Conservation (phyloP, 92 coral and sea anemone species). For the Pocillopora meandrina region DNA sequence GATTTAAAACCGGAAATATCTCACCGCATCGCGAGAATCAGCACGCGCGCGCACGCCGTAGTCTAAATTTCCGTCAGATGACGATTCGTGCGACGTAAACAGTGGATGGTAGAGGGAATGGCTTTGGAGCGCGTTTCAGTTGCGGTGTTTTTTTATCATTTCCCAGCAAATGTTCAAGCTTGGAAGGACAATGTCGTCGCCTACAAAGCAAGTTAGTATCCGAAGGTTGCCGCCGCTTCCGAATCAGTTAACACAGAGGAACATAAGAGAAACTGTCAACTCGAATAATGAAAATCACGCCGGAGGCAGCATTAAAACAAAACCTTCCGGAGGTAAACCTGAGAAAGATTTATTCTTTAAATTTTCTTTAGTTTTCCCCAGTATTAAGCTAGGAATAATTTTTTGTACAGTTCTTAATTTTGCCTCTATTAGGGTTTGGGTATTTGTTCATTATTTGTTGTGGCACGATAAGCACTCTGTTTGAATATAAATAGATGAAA, state of each 20-base stretch:
- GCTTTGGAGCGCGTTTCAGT: constrained; percentile 17
- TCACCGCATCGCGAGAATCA: neutral
- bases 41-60: constrained; percentile 20
- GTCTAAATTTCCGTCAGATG: constrained; percentile 21
- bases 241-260: constrained; percentile 69
- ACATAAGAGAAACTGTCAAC: constrained; percentile 62
- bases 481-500: neutral
- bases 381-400: neutral
- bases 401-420: neutral
- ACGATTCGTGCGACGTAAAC: constrained; percentile 32
- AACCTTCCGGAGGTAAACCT: constrained; percentile 22
- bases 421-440: neutral
- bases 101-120: constrained; percentile 23
- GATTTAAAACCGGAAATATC: too few relatives aligned
- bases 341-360: neutral
- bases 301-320: constrained; percentile 10
- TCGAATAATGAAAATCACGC: constrained; percentile 2
- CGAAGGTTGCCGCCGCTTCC: constrained; percentile 95
- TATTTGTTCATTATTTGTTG: neutral
- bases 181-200: constrained; percentile 82
- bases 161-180: constrained; percentile 38
- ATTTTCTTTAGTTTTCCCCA: neutral
- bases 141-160: neutral
- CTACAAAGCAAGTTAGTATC: constrained; percentile 93
- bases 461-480: constrained; percentile 1